Evolutionary conservation across 2,797 vertebrate species (phyloP), one percentile per base, ranked within the genome.

Genomic region (Catostomus latipinnis): DNA sequence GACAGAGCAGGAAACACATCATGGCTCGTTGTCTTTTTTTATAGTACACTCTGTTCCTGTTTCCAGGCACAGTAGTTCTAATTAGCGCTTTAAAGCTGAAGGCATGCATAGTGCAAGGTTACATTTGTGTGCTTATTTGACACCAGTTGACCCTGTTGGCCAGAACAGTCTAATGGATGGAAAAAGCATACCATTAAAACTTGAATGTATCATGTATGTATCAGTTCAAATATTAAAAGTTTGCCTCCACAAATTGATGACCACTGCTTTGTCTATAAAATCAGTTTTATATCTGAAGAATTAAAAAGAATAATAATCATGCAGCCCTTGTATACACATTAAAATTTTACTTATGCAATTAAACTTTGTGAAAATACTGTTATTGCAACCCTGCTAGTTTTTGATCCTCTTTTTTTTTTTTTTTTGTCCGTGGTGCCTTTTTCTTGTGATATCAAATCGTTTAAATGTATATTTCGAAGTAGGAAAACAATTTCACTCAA

Each of bases 11-110:
- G 74, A 80, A 72, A 48, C 63, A 11, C 54, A 74, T 58, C 43
- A n/a, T 10, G 14, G 14, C 43, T 14, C 48, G 60, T 45, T 62
- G 45, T 16, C 62, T 71, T 53, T 56, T 60, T 50, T 63, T 63
- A 79, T 46, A 80, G 5, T 56, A 50, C 10, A 12, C 43, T 71
- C 66, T 57, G 53, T 18, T 71, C 58, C 34, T 56, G 52, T 81
- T 86, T 88, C 78, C 86, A 87, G 81, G 72, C 87, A 63, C 84
- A 81, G 79, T 81, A 61, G 54, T 13, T 54, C 7, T 54, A 13
- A 13, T 54, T 11, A 54, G 3, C 4, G 3, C 34, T 34, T 53
- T 11, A 52, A 54, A 54, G 12, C 75, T 57, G 60, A 54, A 11
- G 45, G 50, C 43, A 45, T 68, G 48, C 49, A 57, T 45, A 60